phyloP scores from a whole-genome alignment of 2,888 invertebrate species.

The Penaeus monodon region DNA sequence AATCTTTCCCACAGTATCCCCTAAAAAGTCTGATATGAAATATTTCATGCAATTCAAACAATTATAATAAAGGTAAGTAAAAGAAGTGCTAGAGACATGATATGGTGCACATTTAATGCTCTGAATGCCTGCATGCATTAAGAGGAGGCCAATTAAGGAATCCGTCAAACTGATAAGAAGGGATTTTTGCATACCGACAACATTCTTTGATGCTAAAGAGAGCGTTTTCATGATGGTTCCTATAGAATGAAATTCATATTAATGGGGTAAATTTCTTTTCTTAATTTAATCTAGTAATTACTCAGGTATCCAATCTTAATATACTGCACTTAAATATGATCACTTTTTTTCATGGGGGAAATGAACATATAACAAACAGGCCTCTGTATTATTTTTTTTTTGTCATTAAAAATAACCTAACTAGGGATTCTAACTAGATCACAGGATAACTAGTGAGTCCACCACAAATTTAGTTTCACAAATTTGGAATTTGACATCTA shows the following conservation, averaged over 20 bases:
- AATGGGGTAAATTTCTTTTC: slow-evolving; percentile 32
- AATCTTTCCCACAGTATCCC: too few species aligned
- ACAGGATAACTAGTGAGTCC: slow-evolving; percentile 7
- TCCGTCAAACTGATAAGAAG: slow-evolving; percentile 33
- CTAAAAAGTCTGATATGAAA: too few species aligned
- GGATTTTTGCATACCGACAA: slow-evolving; percentile 55
- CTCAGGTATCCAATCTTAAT: neutral
- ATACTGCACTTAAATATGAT: too few species aligned
- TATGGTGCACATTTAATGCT: too few species aligned
- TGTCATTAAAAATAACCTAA: slow-evolving; percentile 2
- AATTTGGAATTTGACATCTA: too few species aligned
- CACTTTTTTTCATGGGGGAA: too few species aligned
- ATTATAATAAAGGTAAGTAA: too few species aligned
- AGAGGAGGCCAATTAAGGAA: slow-evolving; percentile 15
- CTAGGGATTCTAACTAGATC: neutral
- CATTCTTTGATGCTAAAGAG: slow-evolving; percentile 60
- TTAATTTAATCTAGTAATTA: neutral
- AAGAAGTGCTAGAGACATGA: too few species aligned
- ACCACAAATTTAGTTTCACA: too few species aligned
- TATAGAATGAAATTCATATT: slow-evolving; percentile 52
- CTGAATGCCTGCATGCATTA: slow-evolving; percentile 4
- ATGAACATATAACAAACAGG: neutral
- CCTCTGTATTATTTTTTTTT: too few species aligned
- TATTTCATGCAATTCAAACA: too few species aligned
- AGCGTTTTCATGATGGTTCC: slow-evolving; percentile 56